Evolutionary conservation across 2,113 vertebrate genomes (phyloP).

Genomic region (Dolichotis patagonum): DNA sequence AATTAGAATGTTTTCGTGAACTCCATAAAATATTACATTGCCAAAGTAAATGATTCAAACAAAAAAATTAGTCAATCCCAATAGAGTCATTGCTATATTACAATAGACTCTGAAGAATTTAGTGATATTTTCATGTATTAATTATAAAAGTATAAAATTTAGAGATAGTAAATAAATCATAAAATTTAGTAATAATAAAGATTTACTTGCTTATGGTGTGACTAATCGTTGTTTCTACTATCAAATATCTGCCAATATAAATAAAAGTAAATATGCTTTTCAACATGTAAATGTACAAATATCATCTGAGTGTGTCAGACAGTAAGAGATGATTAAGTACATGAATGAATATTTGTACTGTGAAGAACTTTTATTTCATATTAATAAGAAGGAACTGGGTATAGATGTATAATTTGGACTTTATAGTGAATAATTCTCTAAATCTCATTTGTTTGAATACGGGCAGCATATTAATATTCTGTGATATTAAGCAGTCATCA

Average conservation of each 20-base stretch:
- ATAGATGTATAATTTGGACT: not conserved
- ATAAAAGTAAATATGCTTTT: constrained; percentile 29
- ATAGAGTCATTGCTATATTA: not conserved
- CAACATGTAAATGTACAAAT: constrained; percentile 11
- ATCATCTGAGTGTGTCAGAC: not conserved
- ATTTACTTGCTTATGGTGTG: not conserved
- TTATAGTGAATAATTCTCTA: not conserved
- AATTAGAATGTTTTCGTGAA: constrained; percentile 40
- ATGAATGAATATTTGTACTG: constrained; percentile 6
- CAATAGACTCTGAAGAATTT: not conserved
- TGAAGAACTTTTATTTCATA: constrained; percentile 11
- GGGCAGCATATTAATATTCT: not conserved
- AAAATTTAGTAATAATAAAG: constrained; percentile 32
- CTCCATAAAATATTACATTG: not conserved
- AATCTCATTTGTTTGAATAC: constrained; percentile 6
- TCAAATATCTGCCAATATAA: not conserved
- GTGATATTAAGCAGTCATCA: not conserved
- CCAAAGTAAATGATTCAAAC: not conserved
- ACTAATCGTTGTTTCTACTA: constrained; percentile 36
- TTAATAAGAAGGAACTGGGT: not conserved
- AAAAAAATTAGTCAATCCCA: not conserved
- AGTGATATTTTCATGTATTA: constrained; percentile 38
- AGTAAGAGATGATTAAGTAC: constrained; percentile 18
- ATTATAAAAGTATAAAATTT: constrained; percentile 39
- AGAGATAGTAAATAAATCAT: constrained; percentile 25